Evolutionary conservation across 2,797 vertebrate genomes (phyloP), one percentile per base, ranked within the genome.

Genomic region (Danio jaintianensis): DNA sequence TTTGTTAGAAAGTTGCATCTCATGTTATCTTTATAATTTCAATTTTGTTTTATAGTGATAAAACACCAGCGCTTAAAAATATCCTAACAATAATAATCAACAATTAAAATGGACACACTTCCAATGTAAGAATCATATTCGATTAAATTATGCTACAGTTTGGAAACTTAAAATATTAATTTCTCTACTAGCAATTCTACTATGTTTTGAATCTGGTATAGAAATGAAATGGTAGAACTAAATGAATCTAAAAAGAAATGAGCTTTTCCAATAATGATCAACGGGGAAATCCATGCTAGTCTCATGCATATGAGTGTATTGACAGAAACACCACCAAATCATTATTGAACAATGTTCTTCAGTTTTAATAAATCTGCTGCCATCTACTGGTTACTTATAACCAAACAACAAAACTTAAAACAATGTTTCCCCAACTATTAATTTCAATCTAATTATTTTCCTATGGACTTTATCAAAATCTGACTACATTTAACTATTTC

Each of bases 301-400:
- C 20, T 12, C 11, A 4, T 20, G 15, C 62, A 9, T n/a, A n/a
- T 15, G 42, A 40, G 4, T 74, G 11, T 48, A 10, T 43, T 75
- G 45, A 38, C 56, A 8, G 42, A 40, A 56, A 63, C 18, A 64
- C 5, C 10, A n/a, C 1, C 22, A 56, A 43, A 43, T 64, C 16
- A 55, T 2, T n/a, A 42, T 61, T 55, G 18, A 76, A 29, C 4
- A 9, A 43, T 9, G 36, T 7, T 12, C 38, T 64, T 52, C 16
- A 0, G 40, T 72, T 66, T 40, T 18, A 64, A 68, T 72, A 43
- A 66, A 43, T 83, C 11, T 85, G 81, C 81, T 81, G 78, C 84
- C 81, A 76, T 83, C 84, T 85, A 58, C 22, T 66, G 84, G 68
- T 63, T 43, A 72, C 16, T 38, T 18, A 55, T 22, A 38, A 38